These are phyloP conservation scores for Drosophila mulleri DNA, from an alignment of 2,888 invertebrate genomes.

Conservation along the genomic window DNA sequence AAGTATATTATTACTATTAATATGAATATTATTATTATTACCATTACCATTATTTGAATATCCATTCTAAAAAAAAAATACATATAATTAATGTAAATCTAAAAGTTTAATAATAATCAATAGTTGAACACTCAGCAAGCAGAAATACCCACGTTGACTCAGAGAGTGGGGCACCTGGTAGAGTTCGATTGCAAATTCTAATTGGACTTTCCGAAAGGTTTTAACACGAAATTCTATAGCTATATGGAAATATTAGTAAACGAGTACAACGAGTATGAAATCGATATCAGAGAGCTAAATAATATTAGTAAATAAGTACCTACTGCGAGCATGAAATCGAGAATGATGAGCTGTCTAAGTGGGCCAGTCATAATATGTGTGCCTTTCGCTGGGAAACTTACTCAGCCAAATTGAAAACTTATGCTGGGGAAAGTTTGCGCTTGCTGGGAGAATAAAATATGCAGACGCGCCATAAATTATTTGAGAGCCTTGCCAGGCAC, in stretches of 20 bases:
- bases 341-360: background rate
- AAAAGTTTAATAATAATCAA: background rate
- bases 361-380: background rate
- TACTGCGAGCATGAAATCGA: background rate
- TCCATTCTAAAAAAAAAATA: background rate
- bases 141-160: constrained; percentile 26
- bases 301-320: background rate
- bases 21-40: background rate
- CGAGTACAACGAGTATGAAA: background rate
- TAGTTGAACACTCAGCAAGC: background rate
- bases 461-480: constrained; percentile 18
- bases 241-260: background rate
- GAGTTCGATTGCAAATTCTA: background rate
- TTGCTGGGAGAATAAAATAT: constrained; percentile 25
- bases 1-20: too few species aligned
- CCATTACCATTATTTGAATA: too few species aligned
- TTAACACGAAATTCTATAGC: background rate
- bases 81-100: background rate
- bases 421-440: background rate
- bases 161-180: background rate
- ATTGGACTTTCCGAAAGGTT: constrained; percentile 12
- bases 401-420: constrained; percentile 6
- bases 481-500: constrained; percentile 8
- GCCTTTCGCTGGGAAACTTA: background rate
- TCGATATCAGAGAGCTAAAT: background rate